Percentiles rank a stretch among this genome's conserved stretches.
phyloP scores from a whole-genome alignment of 1,140 invertebrate genomes.

The Drosophila tropicalis region DNA sequence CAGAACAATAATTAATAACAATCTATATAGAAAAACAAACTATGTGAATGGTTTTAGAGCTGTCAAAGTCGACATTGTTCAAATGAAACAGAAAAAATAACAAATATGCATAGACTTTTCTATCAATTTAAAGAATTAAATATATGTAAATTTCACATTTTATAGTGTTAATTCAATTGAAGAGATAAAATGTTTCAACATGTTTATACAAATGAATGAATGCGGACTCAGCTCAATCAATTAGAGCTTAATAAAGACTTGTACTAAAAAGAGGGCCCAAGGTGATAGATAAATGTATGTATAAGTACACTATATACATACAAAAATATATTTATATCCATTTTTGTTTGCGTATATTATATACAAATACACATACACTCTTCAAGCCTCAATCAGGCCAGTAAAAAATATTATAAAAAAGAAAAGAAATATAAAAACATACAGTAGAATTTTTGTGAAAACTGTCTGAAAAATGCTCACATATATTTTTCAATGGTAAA shows the following conservation, averaged over 20 bases:
- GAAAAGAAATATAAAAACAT: conserved; percentile 55
- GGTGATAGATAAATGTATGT: no score
- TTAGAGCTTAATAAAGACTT: conserved; percentile 15
- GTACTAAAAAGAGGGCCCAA: neutral
- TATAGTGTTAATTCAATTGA: neutral
- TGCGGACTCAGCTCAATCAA: neutral
- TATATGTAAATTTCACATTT: neutral
- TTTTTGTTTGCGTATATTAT: neutral
- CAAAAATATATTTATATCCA: neutral
- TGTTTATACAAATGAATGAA: neutral
- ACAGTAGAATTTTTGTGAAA: conserved; percentile 62
- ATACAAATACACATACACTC: conserved; percentile 12
- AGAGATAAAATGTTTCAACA: neutral
- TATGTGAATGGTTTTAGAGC: no score
- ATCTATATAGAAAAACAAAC: no score
- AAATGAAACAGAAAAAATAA: no score
- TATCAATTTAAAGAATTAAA: no score
- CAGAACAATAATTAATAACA: no score
- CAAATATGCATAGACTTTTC: no score
- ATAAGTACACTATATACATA: no score
- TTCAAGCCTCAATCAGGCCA: neutral
- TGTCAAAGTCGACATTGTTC: no score
- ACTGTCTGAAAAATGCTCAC: conserved; percentile 72
- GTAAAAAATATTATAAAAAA: conserved; percentile 7
- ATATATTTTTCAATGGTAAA: conserved; percentile 74